Evolutionary conservation across 1,140 invertebrate species (phyloP), one percentile per base, ranked within the genome.

Genomic region (Zaprionus gabonicus): DNA sequence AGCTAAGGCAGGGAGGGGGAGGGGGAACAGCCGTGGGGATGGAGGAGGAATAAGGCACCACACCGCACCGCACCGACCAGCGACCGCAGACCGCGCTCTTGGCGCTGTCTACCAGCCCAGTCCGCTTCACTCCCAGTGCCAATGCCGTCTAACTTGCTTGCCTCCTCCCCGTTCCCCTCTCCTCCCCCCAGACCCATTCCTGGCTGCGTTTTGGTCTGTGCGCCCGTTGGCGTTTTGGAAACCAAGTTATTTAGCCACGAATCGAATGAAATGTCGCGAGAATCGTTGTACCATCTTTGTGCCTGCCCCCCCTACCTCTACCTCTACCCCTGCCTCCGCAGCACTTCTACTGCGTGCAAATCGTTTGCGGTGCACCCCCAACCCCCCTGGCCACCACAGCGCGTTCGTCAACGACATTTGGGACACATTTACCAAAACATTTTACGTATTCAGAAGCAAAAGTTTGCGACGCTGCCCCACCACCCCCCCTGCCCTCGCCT

Each of bases 361-460:
- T 72, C 70, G 70, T 72, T 72, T 58, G 62, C 64, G 38, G 27
- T 41, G 27, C 76, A 20, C 65, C 25, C 23, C 56, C 53, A 49
- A 6, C 36, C 68, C 25, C 4, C 23, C 17, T 25, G 17, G 4
- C 57, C 41, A 1, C 36, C 23, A 3, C 59, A 13, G 20, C 28
- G 72, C 72, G 65, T 62, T 69, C 84, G 71, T 76, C 75, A 59
- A 63, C 84, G 78, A 80, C 84, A 88, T 88, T 88, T 88, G 85
- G 85, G 85, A 88, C 78, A 88, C 85, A 88, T 88, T 88, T 88
- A 88, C 78, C 81, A 87, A 87, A 87, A 83, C 81, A 90, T 88
- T 90, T 88, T 88, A 84, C 84, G 85, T 88, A 88, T 88, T 88
- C 85, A 90, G 85, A 71, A 68, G 74, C 58, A 80, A 88, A 88